Percentiles rank a stretch among this genome's conserved stretches.
phyloP scores from a whole-genome alignment of 2,113 vertebrate genomes.

The Scatophagus argus region DNA sequence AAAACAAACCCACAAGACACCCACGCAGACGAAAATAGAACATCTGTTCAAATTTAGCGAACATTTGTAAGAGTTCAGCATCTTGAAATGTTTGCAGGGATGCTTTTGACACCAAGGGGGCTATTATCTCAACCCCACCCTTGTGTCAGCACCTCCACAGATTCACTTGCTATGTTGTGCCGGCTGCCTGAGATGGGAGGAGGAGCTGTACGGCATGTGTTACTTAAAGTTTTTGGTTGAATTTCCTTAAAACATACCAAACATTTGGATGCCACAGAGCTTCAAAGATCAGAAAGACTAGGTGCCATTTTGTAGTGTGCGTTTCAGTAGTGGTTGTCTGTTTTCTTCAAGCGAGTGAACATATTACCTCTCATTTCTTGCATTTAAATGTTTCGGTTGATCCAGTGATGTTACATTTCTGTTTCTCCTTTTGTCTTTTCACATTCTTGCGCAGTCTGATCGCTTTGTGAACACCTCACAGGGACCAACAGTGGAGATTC shows the following conservation, averaged over 20 bases:
- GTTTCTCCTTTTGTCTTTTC: background rate
- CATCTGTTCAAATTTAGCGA: constrained; percentile 69
- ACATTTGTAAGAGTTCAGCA: constrained; percentile 48
- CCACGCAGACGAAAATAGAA: constrained; percentile 59
- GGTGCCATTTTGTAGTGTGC: background rate
- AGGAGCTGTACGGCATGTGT: background rate
- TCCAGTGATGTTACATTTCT: background rate
- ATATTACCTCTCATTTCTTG: background rate
- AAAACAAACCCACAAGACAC: constrained; percentile 59
- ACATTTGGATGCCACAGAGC: background rate
- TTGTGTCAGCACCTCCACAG: constrained; percentile 42
- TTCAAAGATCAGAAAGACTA: background rate
- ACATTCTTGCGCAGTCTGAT: background rate
- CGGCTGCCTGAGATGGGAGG: background rate
- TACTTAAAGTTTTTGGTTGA: background rate
- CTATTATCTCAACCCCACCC: constrained; percentile 68
- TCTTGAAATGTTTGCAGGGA: constrained; percentile 63
- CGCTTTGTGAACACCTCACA: constrained; percentile 14
- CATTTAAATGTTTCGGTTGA: background rate
- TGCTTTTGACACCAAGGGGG: constrained; percentile 57
- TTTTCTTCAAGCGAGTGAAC: background rate
- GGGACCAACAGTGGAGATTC: constrained; percentile 11
- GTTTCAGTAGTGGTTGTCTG: background rate
- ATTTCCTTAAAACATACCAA: constrained; percentile 33
- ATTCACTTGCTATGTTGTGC: constrained; percentile 7